Evolutionary conservation across 2,888 invertebrate genomes (phyloP).

Genomic region (Galeopsomyia nigrocyanea): DNA sequence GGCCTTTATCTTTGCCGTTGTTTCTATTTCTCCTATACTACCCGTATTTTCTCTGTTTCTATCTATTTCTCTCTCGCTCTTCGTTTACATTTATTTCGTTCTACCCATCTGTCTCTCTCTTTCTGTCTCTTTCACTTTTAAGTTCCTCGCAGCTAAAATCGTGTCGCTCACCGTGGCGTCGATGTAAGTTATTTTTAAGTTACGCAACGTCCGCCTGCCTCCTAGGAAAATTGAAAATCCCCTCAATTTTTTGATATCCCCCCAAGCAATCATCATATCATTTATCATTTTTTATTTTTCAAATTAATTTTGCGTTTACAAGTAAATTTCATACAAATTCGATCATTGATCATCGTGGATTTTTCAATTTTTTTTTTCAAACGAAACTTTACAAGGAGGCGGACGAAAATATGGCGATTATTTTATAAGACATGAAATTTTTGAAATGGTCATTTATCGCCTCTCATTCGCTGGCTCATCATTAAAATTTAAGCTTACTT

Average conservation of each 20-base stretch:
- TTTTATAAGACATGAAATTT: constrained; percentile 31
- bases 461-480: constrained; percentile 43
- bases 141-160: constrained; percentile 48
- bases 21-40: constrained; percentile 43
- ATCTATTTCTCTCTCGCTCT: constrained; percentile 22
- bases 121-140: constrained; percentile 51
- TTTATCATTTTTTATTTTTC: constrained; percentile 7
- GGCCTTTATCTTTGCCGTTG: constrained; percentile 57
- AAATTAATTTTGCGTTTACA: background rate
- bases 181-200: constrained; percentile 49
- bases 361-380: constrained; percentile 29
- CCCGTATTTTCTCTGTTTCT: background rate
- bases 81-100: constrained; percentile 39
- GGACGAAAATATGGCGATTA: constrained; percentile 33
- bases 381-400: constrained; percentile 23
- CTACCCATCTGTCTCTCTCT: constrained; percentile 40
- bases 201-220: constrained; percentile 42
- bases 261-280: constrained; percentile 10
- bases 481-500: background rate
- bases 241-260: constrained; percentile 5
- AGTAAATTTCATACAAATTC: background rate
- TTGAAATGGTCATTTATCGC: constrained; percentile 22
- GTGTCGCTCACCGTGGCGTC: constrained; percentile 41
- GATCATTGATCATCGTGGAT: background rate
- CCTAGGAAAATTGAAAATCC: constrained; percentile 38